These are phyloP conservation scores for Calvadosia cruxmelitensis DNA, from an alignment of 30 jellyfish, hydroid and myxozoan species.

Conservation along the genomic window DNA sequence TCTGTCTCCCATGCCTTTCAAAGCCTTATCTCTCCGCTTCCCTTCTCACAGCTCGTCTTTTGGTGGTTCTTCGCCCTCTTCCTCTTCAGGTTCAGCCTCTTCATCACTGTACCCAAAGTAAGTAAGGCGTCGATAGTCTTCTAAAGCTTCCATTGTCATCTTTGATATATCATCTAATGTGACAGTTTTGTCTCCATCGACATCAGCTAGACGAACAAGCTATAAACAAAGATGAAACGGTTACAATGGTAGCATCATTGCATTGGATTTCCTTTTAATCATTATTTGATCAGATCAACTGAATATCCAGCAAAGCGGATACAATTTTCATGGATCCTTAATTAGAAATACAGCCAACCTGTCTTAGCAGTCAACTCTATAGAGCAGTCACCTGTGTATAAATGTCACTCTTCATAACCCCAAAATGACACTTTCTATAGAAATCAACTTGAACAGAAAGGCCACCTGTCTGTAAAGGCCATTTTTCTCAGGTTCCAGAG, in stretches of 20 bases:
- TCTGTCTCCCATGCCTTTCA: too few relatives aligned
- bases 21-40: too few relatives aligned
- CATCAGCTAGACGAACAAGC: conserved; percentile 28
- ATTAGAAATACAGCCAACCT: too few relatives aligned
- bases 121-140: conserved; percentile 20
- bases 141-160: conserved; percentile 23
- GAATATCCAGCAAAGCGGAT: too few relatives aligned
- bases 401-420: not conserved
- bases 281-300: too few relatives aligned
- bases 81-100: conserved; percentile 20
- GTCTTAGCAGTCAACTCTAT: not conserved
- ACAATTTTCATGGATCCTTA: too few relatives aligned
- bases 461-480: not conserved
- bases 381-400: not conserved
- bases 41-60: not conserved
- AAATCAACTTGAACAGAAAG: not conserved
- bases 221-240: conserved; percentile 1
- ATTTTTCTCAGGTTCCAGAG: not conserved
- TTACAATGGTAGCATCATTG: not conserved
- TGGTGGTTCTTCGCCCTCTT: conserved; percentile 4
- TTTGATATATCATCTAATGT: conserved; percentile 49
- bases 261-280: not conserved
- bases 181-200: conserved; percentile 27
- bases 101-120: conserved; percentile 33
- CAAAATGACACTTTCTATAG: not conserved